Evolutionary conservation across 2,888 invertebrate genomes (phyloP).

Genomic region (Synanthedon andrenaeformis): DNA sequence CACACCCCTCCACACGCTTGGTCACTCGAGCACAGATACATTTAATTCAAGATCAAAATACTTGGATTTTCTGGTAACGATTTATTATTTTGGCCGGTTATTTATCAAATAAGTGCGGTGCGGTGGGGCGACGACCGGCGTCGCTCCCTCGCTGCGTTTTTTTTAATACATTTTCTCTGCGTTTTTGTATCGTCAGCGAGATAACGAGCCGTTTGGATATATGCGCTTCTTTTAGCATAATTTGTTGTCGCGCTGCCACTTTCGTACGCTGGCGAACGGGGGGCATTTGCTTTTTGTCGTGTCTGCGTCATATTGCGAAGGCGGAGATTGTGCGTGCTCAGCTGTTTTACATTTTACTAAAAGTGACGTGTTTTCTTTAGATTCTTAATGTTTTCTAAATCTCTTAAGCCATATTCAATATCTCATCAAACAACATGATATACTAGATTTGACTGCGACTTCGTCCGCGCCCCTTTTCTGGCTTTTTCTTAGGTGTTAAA

Average conservation of each 20-base stretch:
- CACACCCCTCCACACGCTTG: conserved; percentile 26
- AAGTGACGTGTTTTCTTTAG: neutral
- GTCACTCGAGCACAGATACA: conserved; percentile 29
- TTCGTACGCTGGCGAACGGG: conserved; percentile 17
- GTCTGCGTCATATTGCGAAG: conserved; percentile 15
- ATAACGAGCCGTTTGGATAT: conserved; percentile 39
- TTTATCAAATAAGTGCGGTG: conserved; percentile 43
- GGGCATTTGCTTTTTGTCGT: conserved; percentile 18
- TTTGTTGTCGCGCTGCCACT: conserved; percentile 26
- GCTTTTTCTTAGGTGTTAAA: no score
- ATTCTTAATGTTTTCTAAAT: neutral
- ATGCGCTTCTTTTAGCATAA: conserved; percentile 32
- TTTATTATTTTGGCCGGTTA: conserved; percentile 41
- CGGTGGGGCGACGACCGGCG: conserved; percentile 18
- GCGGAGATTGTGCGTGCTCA: neutral
- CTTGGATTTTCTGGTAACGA: conserved; percentile 19
- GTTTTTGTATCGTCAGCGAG: conserved; percentile 46
- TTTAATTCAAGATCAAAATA: conserved; percentile 13
- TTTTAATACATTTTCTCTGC: conserved; percentile 37
- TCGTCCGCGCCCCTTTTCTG: neutral
- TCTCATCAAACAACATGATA: neutral
- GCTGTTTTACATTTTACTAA: neutral
- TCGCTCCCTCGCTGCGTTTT: conserved; percentile 10
- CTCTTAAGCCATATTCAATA: neutral
- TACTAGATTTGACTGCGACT: neutral